phyloP scores from a whole-genome alignment of 2,797 vertebrate species.

The Tokudaia muenninki region DNA sequence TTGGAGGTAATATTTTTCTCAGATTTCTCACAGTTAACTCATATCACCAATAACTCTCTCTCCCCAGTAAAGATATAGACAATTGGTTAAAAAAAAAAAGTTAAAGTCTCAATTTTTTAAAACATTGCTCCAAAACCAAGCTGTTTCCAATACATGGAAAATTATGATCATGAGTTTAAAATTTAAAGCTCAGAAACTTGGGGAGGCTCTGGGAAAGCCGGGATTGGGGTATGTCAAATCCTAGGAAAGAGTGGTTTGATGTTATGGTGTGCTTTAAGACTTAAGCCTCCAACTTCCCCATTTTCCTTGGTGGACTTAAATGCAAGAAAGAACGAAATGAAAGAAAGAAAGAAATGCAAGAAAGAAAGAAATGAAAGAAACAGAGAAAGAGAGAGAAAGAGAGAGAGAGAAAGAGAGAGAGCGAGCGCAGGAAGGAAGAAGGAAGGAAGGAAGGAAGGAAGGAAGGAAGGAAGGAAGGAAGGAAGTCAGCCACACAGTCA shows the following conservation, averaged over 20 bases:
- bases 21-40: slow-evolving; percentile 8
- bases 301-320: slow-evolving; percentile 81
- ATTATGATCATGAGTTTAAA: not conserved
- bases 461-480: no score
- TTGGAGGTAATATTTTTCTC: not conserved
- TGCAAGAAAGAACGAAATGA: not conserved
- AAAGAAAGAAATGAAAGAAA: no score
- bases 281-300: slow-evolving; percentile 23
- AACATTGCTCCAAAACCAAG: slow-evolving; percentile 51
- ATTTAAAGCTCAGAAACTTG: slow-evolving; percentile 16
- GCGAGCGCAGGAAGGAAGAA: no score
- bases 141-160: slow-evolving; percentile 3
- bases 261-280: slow-evolving; percentile 70
- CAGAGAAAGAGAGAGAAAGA: no score
- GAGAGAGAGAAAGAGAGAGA: no score
- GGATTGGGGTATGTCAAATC: not conserved
- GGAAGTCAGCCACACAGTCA: not conserved
- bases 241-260: slow-evolving; percentile 29
- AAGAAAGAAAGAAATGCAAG: no score
- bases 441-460: no score
- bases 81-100: not conserved
- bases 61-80: not conserved
- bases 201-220: not conserved
- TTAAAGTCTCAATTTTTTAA: not conserved
- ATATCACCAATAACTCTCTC: not conserved